Base-by-base conservation (phyloP, 1,140 invertebrate genomes). In the Cydia pomonella region DNA sequence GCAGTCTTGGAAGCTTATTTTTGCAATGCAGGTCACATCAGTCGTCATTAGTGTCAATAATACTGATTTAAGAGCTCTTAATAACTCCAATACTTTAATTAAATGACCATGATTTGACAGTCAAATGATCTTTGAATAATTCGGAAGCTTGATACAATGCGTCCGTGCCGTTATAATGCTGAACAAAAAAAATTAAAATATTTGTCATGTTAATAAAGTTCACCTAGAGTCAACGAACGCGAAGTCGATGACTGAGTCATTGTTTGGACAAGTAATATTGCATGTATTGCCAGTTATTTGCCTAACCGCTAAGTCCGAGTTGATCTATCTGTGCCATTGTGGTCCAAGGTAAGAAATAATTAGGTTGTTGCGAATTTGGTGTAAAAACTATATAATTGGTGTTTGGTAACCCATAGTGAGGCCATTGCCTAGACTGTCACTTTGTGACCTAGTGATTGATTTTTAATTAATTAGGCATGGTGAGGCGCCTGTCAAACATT, bases 231-330 rank as follows among this genome's bases (percentile, higher is more conserved):
- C 64, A 69, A 69, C 33, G 64, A 69, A 69, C 64, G 64, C 16
- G 16, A 12, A 64, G 50, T 29, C 62, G 25, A 27, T 64, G 25
- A 33, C 76, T 89, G 86, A 89, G 53, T 90, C 87, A 90, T 82
- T 85, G 80, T 88, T 88, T 85, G 80, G 77, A 80, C 78, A 87
- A 85, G 80, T 85, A 81, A 85, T 83, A 84, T 87, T 86, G 85
- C 81, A 87, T 85, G 84, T 83, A 82, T 82, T 77, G 75, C 75
- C 75, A 75, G 66, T 86, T 86, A 85, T 89, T 83, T 69, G 73
- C 47, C 41, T 80, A 78, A 85, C 84, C 85, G 75, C 80, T 79
- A 82, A 76, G 21, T 27, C n/a, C 21, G 12, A 66, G 63, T 69
- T 69, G 64, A 69, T 69, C 27, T 29, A 72, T 73, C 25, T 53